Percentiles rank a stretch among this genome's conserved stretches.
These are phyloP conservation scores for Enteromius argenteus DNA, from an alignment of 2,797 vertebrate genomes.

Conservation along the genomic window DNA sequence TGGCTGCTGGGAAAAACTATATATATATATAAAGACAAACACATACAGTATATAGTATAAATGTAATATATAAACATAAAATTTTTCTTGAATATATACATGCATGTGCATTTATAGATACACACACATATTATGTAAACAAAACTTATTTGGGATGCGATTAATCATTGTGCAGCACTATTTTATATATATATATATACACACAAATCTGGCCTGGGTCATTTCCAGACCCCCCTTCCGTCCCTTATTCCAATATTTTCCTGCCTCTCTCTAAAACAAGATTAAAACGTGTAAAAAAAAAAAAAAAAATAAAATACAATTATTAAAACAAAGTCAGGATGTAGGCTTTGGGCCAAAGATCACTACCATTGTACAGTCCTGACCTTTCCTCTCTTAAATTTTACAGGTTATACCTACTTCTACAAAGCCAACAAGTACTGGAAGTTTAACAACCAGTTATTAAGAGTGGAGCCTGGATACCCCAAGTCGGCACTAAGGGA, in stretches of 20 bases:
- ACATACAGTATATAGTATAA: too few relatives aligned
- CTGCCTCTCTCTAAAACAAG: neutral
- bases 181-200: too few relatives aligned
- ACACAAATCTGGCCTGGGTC: neutral
- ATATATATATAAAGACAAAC: too few relatives aligned
- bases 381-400: conserved; percentile 15
- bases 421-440: conserved; percentile 94
- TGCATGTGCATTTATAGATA: too few relatives aligned
- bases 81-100: too few relatives aligned
- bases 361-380: neutral
- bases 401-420: conserved; percentile 89
- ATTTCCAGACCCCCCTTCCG: neutral
- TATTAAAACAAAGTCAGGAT: neutral
- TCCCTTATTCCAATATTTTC: neutral
- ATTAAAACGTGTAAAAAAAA: neutral
- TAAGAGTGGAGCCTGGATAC: conserved; percentile 89
- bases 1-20: too few relatives aligned
- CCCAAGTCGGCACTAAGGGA: conserved; percentile 89
- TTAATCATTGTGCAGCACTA: too few relatives aligned
- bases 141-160: too few relatives aligned
- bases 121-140: too few relatives aligned
- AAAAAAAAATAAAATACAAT: neutral
- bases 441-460: conserved; percentile 92
- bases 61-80: too few relatives aligned
- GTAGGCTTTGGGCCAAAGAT: neutral